Evolutionary conservation across 2,888 invertebrate species (phyloP), one percentile per base, ranked within the genome.

Genomic region (Timema podura): DNA sequence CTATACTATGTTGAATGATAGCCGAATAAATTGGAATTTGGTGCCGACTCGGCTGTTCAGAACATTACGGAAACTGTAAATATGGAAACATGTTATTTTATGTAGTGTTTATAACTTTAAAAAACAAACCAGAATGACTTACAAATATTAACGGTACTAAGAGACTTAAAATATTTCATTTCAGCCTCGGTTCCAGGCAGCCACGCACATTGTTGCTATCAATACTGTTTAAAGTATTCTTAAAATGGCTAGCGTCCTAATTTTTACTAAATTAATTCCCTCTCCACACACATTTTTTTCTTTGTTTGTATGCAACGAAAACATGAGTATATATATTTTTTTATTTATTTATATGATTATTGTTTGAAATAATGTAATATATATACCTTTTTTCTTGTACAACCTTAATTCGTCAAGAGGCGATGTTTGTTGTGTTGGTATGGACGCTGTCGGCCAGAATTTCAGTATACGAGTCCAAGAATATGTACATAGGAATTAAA

Each of bases 61-160:
- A 49, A 15, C 45, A 51, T 66, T 49, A 66, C 45, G 48, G 48
- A 66, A 44, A 66, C 13, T 66, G 66, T 66, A 66, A 49, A 66
- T 66, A 66, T 66, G 15, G 13, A 16, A 49, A 66, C 30, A 30
- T 30, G 1, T 30, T 30, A 66, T 65, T 48, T 48, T 66, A 66
- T 48, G 48, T 66, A 66, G 51, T 48, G 16, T 49, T 66, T 49
- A 66, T 66, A 44, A 16, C 16, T 48, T 48, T 8, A 16, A 45
- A 65, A 48, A 30, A 30, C 30, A 30, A 30, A 30, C 1, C 30
- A 30, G 30, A 30, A 30, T 30, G 30, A 30, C 30, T 30, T 30
- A 30, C 16, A 48, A 49, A 51, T 66, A 66, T 66, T 66, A 66
- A 66, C 66, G 66, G 66, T 66, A 66, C 66, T 66, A 66, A 66